Evolutionary conservation across 2,888 invertebrate species (phyloP).

Genomic region (Oscheius myriophilus): DNA sequence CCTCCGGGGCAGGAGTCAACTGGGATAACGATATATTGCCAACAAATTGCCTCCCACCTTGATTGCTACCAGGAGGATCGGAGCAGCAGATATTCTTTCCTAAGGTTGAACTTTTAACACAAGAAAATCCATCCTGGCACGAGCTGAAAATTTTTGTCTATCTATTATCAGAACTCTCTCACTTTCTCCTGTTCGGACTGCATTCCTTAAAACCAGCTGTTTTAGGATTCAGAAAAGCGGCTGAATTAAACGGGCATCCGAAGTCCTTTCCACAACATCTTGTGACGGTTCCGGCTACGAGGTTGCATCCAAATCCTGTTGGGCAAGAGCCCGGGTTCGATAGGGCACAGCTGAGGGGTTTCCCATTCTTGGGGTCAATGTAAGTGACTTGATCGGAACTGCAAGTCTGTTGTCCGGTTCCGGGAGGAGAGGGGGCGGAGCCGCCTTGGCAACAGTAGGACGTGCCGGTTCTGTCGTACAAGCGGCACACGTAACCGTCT

Average conservation of each 20-base stretch:
- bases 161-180: constrained; percentile 11
- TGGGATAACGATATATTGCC: no score
- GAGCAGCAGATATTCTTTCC: constrained; percentile 68
- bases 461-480: constrained; percentile 68
- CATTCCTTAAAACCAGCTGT: constrained; percentile 63
- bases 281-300: constrained; percentile 64
- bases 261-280: constrained; percentile 68
- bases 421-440: constrained; percentile 36
- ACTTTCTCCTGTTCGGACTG: constrained; percentile 51
- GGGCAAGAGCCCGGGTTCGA: constrained; percentile 61
- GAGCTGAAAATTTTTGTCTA: constrained; percentile 37
- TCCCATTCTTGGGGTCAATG: constrained; percentile 59
- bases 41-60: not conserved
- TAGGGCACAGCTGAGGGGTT: constrained; percentile 64
- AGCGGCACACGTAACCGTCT: constrained; percentile 68
- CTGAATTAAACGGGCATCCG: constrained; percentile 68
- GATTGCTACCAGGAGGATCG: constrained; percentile 42
- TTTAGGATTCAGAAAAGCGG: constrained; percentile 62
- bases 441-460: constrained; percentile 68
- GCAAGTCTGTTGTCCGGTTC: constrained; percentile 42
- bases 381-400: constrained; percentile 65
- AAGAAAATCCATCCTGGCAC: constrained; percentile 66
- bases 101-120: constrained; percentile 62
- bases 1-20: constrained; percentile 64
- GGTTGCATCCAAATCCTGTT: constrained; percentile 67